Conservation (phyloP, 2,888 invertebrate species). For the Therioaphis trifolii region DNA sequence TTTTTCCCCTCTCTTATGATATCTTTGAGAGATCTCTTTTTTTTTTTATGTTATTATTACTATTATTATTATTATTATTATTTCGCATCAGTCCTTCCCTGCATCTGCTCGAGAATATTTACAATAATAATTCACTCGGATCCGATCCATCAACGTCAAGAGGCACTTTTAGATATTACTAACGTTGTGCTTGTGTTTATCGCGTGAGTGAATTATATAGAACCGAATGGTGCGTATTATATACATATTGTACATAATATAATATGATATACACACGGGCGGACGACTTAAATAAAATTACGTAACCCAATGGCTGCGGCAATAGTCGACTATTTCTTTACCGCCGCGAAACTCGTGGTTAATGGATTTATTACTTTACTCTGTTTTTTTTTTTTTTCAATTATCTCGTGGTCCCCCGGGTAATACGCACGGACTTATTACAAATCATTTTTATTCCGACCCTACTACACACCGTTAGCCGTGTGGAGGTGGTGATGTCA, state of each 20-base stretch:
- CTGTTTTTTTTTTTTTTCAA: conserved; percentile 27
- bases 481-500: background rate
- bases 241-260: too few relatives aligned
- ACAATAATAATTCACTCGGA: conserved; percentile 33
- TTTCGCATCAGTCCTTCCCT: background rate
- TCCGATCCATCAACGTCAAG: conserved; percentile 34
- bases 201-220: conserved; percentile 41
- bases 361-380: conserved; percentile 34
- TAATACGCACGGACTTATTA: background rate
- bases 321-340: conserved; percentile 2
- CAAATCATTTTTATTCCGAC: conserved; percentile 1
- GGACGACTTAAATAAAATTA: conserved; percentile 34
- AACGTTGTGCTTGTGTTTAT: background rate
- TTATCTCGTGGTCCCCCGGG: conserved; percentile 25
- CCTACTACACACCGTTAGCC: background rate
- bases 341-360: background rate
- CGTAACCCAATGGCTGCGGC: conserved; percentile 18
- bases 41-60: background rate
- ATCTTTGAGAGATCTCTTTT: conserved; percentile 18
- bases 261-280: too few relatives aligned
- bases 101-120: conserved; percentile 3
- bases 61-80: background rate
- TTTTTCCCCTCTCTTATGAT: conserved; percentile 27
- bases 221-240: background rate
- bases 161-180: conserved; percentile 29